Percentiles rank a stretch among this genome's conserved stretches.
phyloP scores from a whole-genome alignment of 2,888 invertebrate species.

The Arge pagana region DNA sequence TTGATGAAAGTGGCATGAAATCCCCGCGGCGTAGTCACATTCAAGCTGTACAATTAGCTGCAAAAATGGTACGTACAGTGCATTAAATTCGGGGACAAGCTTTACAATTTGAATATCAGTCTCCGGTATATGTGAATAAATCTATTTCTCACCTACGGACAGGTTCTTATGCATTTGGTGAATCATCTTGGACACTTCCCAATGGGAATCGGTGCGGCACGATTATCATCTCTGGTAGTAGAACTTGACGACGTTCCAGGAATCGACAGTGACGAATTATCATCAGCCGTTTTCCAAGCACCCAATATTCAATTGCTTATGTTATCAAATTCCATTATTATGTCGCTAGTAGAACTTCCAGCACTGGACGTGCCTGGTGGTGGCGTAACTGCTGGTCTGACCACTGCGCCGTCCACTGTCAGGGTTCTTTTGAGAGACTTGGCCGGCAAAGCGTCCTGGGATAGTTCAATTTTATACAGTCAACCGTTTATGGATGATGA shows the following conservation, averaged over 20 bases:
- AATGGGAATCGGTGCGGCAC: constrained; percentile 85
- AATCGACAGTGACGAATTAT: constrained; percentile 74
- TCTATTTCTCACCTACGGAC: constrained; percentile 14
- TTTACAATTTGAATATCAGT: not conserved
- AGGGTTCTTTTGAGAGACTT: constrained; percentile 87
- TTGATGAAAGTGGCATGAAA: constrained; percentile 58
- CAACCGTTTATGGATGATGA: constrained; percentile 62
- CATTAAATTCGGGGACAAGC: not conserved
- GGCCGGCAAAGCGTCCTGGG: constrained; percentile 95
- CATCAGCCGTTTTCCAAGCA: constrained; percentile 79
- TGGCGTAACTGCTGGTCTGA: constrained; percentile 65
- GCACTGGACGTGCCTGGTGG: constrained; percentile 80
- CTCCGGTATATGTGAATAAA: not conserved
- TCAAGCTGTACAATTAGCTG: constrained; percentile 65
- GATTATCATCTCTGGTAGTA: constrained; percentile 86
- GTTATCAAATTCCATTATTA: constrained; percentile 79
- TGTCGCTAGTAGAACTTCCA: constrained; percentile 89
- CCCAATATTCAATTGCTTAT: constrained; percentile 86
- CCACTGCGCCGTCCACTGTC: constrained; percentile 61
- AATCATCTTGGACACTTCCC: constrained; percentile 95
- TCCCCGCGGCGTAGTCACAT: constrained; percentile 47
- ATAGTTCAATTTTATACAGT: constrained; percentile 87
- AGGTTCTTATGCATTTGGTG: constrained; percentile 85
- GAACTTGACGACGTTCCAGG: constrained; percentile 89
- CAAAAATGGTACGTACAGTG: constrained; percentile 65